These are phyloP conservation scores for Strix occidentalis DNA, from an alignment of 2,797 vertebrate genomes.

Conservation along the genomic window DNA sequence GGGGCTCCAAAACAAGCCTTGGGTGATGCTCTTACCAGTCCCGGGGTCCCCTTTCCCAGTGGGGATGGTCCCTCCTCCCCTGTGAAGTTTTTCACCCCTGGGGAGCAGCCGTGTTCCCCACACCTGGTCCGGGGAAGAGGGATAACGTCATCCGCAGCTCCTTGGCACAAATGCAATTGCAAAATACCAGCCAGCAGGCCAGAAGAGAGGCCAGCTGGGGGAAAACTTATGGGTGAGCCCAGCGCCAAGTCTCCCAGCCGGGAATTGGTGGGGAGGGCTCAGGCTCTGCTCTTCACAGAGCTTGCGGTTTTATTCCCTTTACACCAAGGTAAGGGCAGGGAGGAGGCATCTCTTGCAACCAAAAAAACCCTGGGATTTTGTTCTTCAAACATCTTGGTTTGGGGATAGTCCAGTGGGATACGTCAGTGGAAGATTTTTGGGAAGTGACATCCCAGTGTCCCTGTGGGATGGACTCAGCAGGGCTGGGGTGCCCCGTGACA, in stretches of 20 bases:
- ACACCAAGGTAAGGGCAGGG: neutral
- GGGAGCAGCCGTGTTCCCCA: neutral
- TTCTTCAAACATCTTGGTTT: neutral
- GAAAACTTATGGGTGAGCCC: neutral
- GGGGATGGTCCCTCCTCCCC: neutral
- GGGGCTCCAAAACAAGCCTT: neutral
- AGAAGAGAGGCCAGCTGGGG: slow-evolving; percentile 40
- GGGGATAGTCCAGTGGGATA: no score
- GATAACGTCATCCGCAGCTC: neutral
- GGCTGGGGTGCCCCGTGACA: neutral
- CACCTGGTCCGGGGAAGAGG: neutral
- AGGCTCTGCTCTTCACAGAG: neutral
- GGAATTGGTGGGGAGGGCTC: neutral
- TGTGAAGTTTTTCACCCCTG: fast-evolving
- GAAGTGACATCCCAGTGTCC: neutral
- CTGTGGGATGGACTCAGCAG: neutral
- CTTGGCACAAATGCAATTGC: neutral
- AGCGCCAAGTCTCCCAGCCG: neutral
- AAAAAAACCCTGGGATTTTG: neutral
- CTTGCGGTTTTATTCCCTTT: neutral
- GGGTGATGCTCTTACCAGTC: neutral
- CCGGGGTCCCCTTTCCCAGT: fast-evolving
- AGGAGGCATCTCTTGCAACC: neutral
- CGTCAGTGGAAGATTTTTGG: fast-evolving
- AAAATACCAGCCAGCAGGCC: neutral